Evolutionary conservation across 2,888 invertebrate species (phyloP).

Genomic region (Ectobius pallidus): DNA sequence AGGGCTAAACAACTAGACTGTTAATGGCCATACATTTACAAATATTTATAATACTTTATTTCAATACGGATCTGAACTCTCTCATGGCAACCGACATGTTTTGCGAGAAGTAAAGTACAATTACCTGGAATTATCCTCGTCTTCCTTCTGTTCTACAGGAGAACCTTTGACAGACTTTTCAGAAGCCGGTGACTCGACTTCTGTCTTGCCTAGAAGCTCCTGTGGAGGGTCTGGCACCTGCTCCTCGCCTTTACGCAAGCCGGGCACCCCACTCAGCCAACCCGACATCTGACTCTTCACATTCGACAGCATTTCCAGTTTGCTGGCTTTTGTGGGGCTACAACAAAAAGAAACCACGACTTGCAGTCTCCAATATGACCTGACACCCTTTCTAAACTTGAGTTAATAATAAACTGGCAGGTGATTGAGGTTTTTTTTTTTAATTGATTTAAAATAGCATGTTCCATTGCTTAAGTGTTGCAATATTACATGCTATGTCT

Average conservation of each 20-base stretch:
- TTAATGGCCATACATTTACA: too few species aligned
- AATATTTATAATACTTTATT: too few species aligned
- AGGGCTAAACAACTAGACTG: too few species aligned
- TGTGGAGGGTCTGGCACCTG: slow-evolving; percentile 44
- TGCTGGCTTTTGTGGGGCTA: slow-evolving; percentile 72
- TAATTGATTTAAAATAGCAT: too few species aligned
- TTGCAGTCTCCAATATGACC: too few species aligned
- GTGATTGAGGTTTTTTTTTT: too few species aligned
- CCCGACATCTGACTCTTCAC: slow-evolving; percentile 79
- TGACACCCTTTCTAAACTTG: too few species aligned
- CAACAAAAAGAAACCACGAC: slow-evolving; percentile 44
- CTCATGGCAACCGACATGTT: too few species aligned
- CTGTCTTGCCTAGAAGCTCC: slow-evolving; percentile 48
- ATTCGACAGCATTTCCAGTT: slow-evolving; percentile 83
- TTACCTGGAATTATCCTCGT: slow-evolving; percentile 89
- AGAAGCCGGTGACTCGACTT: slow-evolving; percentile 57
- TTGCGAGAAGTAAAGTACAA: neutral
- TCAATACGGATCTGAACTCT: too few species aligned
- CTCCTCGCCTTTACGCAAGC: slow-evolving; percentile 70
- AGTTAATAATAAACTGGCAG: too few species aligned
- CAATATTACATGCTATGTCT: too few species aligned
- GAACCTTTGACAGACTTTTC: slow-evolving; percentile 47
- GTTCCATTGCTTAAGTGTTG: too few species aligned
- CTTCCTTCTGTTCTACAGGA: slow-evolving; percentile 64
- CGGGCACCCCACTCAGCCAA: slow-evolving; percentile 78